Conservation (phyloP, 30 jellyfish, hydroid and myxozoan genomes). For the Pseudorhiza aurosa region DNA sequence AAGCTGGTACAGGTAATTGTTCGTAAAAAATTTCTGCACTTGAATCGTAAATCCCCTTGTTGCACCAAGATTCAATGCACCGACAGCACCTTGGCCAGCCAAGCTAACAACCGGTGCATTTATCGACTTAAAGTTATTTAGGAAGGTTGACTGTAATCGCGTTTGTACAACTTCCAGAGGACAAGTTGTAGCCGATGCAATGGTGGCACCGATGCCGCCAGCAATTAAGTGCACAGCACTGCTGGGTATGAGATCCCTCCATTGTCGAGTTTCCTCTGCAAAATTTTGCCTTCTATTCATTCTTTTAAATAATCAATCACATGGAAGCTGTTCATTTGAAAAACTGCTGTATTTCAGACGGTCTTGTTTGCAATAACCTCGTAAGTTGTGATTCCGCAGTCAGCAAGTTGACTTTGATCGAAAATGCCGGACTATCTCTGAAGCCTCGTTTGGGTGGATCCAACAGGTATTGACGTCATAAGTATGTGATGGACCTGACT, state of each 20-base stretch:
- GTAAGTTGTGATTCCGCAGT: neutral
- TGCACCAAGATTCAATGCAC: constrained; percentile 18
- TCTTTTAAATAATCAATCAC: neutral
- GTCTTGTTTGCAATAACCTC: neutral
- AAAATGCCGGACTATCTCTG: neutral
- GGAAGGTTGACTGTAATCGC: constrained; percentile 71
- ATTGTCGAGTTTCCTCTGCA: constrained; percentile 14
- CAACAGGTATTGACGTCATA: constrained; percentile 8
- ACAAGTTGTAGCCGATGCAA: constrained; percentile 80
- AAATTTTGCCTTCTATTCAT: constrained; percentile 1
- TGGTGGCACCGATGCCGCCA: constrained; percentile 85
- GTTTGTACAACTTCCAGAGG: constrained; percentile 84
- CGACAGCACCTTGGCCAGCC: constrained; percentile 21
- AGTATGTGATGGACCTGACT: neutral
- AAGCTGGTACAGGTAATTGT: constrained; percentile 60
- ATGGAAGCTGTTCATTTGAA: neutral
- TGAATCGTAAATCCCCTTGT: constrained; percentile 26
- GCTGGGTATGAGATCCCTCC: constrained; percentile 55
- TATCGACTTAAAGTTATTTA: constrained; percentile 2
- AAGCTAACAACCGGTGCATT: constrained; percentile 15
- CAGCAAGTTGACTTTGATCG: neutral
- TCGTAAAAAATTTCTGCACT: constrained; percentile 8
- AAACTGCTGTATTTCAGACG: neutral
- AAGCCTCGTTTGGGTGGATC: neutral
- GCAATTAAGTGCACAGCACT: constrained; percentile 80